Percentiles rank a stretch among this genome's conserved stretches.
Evolutionary conservation across 2,797 vertebrate species (phyloP).

Genomic region (Acipenser oxyrinchus): DNA sequence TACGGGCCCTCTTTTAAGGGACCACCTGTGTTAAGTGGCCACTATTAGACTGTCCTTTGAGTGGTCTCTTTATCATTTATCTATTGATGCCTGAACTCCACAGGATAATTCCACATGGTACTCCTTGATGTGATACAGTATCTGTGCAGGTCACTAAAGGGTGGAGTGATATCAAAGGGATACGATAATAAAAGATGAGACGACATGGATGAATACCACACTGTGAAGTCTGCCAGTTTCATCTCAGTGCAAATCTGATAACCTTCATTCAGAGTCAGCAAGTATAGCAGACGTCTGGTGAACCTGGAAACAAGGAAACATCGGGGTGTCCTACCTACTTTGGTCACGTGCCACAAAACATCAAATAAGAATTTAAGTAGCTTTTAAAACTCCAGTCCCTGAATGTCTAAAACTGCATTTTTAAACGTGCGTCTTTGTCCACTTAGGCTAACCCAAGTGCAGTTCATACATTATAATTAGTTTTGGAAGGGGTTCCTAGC

Average conservation of each 20-base stretch:
- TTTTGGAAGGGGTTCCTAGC: background rate
- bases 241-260: conserved; percentile 14
- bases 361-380: conserved; percentile 4
- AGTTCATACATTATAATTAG: background rate
- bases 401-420: conserved; percentile 4
- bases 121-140: conserved; percentile 29
- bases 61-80: background rate
- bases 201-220: conserved; percentile 14
- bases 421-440: background rate
- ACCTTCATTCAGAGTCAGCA: conserved; percentile 9
- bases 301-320: background rate
- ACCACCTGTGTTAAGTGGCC: too few species aligned
- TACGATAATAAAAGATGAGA: conserved; percentile 21
- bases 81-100: background rate
- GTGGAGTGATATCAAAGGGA: conserved; percentile 30
- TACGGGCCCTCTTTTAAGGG: too few species aligned
- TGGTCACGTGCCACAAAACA: background rate
- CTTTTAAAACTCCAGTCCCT: conserved; percentile 4
- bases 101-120: background rate
- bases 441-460: background rate
- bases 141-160: conserved; percentile 29
- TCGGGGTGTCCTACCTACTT: conserved; percentile 15
- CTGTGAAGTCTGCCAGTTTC: conserved; percentile 17
- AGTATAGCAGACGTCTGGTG: background rate
- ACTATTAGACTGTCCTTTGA: too few species aligned